A percentile compares a stretch with the other conserved stretches of the same genome.
These are phyloP conservation scores for Campylomormyrus numenius DNA, from an alignment of 2,113 vertebrate species.

Conservation along the genomic window DNA sequence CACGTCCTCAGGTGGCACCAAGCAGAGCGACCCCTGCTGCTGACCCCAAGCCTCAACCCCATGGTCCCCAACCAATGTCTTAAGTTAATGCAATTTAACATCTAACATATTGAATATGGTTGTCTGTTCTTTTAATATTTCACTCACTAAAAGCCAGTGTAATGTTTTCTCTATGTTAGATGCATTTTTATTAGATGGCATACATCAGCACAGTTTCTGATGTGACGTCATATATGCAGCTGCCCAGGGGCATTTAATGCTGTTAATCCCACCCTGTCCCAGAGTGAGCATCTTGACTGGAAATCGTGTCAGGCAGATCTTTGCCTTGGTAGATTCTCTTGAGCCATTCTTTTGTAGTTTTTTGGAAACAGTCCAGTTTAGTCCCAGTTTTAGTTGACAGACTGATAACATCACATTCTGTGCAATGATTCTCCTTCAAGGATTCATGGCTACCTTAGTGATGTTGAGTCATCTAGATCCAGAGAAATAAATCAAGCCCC, in stretches of 20 bases:
- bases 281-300: background rate
- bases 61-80: background rate
- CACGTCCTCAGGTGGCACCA: background rate
- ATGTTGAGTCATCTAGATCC: background rate
- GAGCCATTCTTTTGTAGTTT: background rate
- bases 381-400: background rate
- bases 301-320: background rate
- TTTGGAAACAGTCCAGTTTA: background rate
- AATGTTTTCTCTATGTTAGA: background rate
- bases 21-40: background rate
- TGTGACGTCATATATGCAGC: background rate
- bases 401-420: background rate
- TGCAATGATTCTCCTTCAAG: background rate
- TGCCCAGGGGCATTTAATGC: background rate
- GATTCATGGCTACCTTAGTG: background rate
- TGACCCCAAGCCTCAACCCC: background rate
- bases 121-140: background rate
- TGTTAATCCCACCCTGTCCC: background rate
- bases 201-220: background rate
- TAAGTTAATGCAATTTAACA: background rate
- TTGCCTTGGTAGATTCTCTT: background rate
- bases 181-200: background rate
- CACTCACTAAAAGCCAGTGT: background rate
- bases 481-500: background rate
- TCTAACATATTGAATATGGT: background rate